These are phyloP conservation scores for Rhinoraja longicauda DNA, from an alignment of 2,797 vertebrate genomes.

Conservation along the genomic window DNA sequence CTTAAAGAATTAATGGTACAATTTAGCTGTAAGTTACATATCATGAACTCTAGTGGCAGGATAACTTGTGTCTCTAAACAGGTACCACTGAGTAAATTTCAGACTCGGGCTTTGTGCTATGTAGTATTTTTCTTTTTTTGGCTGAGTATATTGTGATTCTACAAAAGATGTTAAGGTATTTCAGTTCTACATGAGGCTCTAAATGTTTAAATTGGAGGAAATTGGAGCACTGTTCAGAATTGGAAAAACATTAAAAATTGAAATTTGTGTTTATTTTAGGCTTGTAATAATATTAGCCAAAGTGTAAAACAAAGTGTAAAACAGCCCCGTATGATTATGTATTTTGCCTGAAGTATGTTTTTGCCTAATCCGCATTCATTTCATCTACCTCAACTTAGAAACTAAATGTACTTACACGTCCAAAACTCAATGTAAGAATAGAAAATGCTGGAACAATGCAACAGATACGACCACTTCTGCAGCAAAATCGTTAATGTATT, in stretches of 20 bases:
- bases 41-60: neutral
- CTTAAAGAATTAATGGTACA: neutral
- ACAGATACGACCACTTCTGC: no score
- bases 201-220: no score
- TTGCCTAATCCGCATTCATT: no score
- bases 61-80: neutral
- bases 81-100: neutral
- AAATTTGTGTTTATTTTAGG: neutral
- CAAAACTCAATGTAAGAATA: no score
- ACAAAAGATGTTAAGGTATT: neutral
- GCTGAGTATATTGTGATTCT: neutral
- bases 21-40: neutral
- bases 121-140: neutral
- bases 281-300: neutral
- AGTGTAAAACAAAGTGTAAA: no score
- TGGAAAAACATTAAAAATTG: neutral
- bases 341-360: no score
- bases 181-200: neutral
- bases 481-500: no score
- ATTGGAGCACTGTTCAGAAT: neutral
- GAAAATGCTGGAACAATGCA: no score
- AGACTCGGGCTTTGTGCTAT: neutral
- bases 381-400: no score
- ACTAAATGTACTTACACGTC: no score
- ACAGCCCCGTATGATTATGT: no score